phyloP scores from a whole-genome alignment of 2,888 invertebrate species.

The Aphodius granarius region DNA sequence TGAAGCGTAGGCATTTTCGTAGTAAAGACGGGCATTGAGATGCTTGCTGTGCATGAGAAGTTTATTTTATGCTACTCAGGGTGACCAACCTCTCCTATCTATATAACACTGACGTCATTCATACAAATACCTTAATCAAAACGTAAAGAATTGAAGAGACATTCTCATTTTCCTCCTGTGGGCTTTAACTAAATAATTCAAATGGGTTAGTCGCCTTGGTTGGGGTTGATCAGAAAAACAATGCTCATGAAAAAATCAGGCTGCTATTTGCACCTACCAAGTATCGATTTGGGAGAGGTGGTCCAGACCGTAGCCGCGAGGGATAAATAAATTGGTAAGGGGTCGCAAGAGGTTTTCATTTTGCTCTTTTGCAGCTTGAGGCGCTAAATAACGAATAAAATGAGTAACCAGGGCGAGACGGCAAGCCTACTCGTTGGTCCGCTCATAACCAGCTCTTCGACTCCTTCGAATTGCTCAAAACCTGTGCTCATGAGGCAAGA shows the following conservation, averaged over 20 bases:
- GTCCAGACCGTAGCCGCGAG: not conserved
- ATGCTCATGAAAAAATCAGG: not conserved
- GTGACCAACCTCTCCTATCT: not conserved
- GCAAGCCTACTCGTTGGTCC: slow-evolving; percentile 74
- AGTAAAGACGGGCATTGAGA: not conserved
- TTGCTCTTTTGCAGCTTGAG: slow-evolving; percentile 28
- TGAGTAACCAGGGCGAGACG: slow-evolving; percentile 79
- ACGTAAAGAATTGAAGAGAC: too few species aligned
- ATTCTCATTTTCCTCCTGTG: too few species aligned
- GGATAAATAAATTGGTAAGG: not conserved
- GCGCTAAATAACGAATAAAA: slow-evolving; percentile 36
- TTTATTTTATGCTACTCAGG: slow-evolving; percentile 2
- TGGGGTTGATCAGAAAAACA: too few species aligned
- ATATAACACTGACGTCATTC: too few species aligned
- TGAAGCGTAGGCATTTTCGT: not conserved
- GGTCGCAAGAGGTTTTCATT: not conserved
- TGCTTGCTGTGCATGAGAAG: not conserved
- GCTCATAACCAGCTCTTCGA: slow-evolving; percentile 58
- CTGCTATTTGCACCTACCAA: not conserved
- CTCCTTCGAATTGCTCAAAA: slow-evolving; percentile 62
- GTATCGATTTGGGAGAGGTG: not conserved
- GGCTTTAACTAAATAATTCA: too few species aligned
- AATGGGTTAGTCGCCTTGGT: too few species aligned
- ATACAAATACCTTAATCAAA: too few species aligned
- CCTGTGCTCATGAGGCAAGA: slow-evolving; percentile 85